Base-by-base conservation (phyloP, 2,797 vertebrate genomes). In the Gymnodraco acuticeps region DNA sequence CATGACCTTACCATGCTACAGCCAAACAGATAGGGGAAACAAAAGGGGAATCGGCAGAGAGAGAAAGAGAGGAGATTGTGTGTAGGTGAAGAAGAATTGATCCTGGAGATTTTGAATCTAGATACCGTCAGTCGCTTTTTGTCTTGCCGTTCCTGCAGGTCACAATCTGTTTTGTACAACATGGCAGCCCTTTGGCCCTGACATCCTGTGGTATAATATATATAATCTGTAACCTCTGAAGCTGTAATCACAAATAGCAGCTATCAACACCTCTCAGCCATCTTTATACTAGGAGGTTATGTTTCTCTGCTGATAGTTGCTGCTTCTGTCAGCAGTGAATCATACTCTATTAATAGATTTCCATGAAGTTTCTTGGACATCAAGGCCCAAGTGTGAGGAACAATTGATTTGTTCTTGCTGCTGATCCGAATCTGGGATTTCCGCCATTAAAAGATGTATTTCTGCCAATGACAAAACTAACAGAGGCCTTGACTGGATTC, bases 341-440 rank as follows among this genome's bases (percentile, higher is more conserved):
- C 58, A 65, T 51, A 53, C 38, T 62, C 48, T 23, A 31, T 23
- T 2, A 70, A 64, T 33, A 42, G 59, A 62, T 80, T 82, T 68
- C 33, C 14, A 23, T 62, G 33, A 65, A 47, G n/a, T 62, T 64
- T 1, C n/a, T 19, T 17, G n/a, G 10, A 5, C 38, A 68, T 53
- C 14, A 52, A 67, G 33, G 7, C 74, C 48, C 54, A 33, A 0
- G 0, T 27, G 15, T 27, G 15, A 53, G 17, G 46, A 82, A 58
- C 52, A 67, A 82, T 59, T 58, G 52, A 72, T 87, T 71, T 8
- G 11, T 33, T 64, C 64, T 41, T 41, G 51, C 19, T 33, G 7
- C 23, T 65, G 59, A 69, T 65, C 61, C 1, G 8, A 80, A 68
- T 64, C 20, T 48, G 4, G 12, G 52, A 70, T 68, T 73, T 69